phyloP scores from a whole-genome alignment of 1,140 invertebrate genomes.

The Drosophila ohnishii region DNA sequence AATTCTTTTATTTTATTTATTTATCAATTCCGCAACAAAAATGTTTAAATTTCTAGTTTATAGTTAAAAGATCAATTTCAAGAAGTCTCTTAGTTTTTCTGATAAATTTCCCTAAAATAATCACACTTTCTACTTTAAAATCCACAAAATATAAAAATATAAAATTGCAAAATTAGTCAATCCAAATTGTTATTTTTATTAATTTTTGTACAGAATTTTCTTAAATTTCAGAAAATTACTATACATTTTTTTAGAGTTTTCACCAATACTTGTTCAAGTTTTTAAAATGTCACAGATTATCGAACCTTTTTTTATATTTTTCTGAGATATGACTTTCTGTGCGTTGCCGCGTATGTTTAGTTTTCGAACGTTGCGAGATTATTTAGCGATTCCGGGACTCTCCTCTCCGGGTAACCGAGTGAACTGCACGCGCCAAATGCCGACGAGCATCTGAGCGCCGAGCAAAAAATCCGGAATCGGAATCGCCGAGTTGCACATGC shows the following conservation, averaged over 20 bases:
- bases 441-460: conserved; percentile 72
- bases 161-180: too few relatives aligned
- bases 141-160: background rate
- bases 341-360: conserved; percentile 5
- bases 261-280: background rate
- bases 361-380: conserved; percentile 10
- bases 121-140: background rate
- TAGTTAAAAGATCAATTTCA: too few relatives aligned
- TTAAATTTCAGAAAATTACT: too few relatives aligned
- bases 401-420: conserved; percentile 26
- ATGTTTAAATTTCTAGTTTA: too few relatives aligned
- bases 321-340: conserved; percentile 2
- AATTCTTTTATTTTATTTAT: too few relatives aligned
- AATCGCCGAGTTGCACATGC: conserved; percentile 42
- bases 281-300: background rate
- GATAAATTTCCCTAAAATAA: fast-evolving
- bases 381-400: background rate
- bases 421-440: conserved; percentile 76
- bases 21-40: too few relatives aligned
- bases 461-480: conserved; percentile 37
- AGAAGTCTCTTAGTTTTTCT: too few relatives aligned
- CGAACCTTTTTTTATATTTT: background rate
- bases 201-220: too few relatives aligned
- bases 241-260: background rate
- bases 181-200: background rate